A percentile compares a stretch with the other conserved stretches of the same genome.
phyloP scores from a whole-genome alignment of 2,888 invertebrate species.

The Troides aeacus region DNA sequence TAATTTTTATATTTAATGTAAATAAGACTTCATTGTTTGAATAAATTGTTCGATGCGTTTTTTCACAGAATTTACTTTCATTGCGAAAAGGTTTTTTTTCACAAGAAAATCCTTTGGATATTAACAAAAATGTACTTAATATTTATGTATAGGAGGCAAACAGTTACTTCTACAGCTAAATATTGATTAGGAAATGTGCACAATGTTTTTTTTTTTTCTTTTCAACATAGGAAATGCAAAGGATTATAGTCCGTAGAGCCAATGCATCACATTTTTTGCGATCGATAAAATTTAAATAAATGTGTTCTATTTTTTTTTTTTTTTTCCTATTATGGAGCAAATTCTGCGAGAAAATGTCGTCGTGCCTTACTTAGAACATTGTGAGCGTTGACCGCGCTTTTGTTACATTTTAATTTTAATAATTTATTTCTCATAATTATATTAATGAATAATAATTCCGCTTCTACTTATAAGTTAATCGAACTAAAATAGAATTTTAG shows the following conservation, averaged over 20 bases:
- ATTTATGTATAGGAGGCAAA: slow-evolving; percentile 8
- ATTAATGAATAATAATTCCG: slow-evolving; percentile 53
- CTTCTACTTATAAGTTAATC: slow-evolving; percentile 66
- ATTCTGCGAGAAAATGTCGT: slow-evolving; percentile 58
- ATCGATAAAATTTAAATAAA: too few relatives aligned
- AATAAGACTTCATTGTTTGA: slow-evolving; percentile 48
- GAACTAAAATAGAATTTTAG: slow-evolving; percentile 51
- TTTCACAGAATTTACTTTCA: slow-evolving; percentile 51
- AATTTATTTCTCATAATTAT: slow-evolving; percentile 49
- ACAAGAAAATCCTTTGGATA: neutral
- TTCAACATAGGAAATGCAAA: too few relatives aligned
- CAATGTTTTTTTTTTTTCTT: too few relatives aligned
- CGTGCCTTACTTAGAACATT: neutral
- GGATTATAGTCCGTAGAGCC: too few relatives aligned
- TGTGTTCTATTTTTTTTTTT: neutral
- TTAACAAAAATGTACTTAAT: slow-evolving; percentile 42
- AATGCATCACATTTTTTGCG: too few relatives aligned
- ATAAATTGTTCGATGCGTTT: slow-evolving; percentile 44
- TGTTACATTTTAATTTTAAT: slow-evolving; percentile 59
- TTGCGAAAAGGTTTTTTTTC: too few relatives aligned
- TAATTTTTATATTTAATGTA: slow-evolving; percentile 60
- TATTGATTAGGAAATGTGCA: too few relatives aligned
- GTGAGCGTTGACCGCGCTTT: slow-evolving; percentile 44
- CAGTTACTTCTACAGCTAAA: neutral
- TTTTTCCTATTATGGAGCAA: neutral